These are phyloP conservation scores for Euschistus heros DNA, from an alignment of 1,140 invertebrate species.

Conservation along the genomic window DNA sequence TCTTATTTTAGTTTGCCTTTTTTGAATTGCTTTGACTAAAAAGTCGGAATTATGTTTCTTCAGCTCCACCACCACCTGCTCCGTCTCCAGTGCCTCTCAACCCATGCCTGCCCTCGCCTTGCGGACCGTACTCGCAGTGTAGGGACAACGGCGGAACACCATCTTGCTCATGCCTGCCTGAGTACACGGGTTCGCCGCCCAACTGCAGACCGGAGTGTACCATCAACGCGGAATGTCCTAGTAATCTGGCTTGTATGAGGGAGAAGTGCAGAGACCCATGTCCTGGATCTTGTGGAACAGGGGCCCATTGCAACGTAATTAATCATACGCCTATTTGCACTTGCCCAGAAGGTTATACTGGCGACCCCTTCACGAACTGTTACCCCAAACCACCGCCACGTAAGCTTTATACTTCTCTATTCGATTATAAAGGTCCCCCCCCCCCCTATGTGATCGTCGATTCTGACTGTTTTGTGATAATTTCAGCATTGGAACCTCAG, in stretches of 20 bases:
- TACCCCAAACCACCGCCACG: slow-evolving; percentile 30
- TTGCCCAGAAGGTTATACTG: slow-evolving; percentile 52
- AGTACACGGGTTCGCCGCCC: slow-evolving; percentile 52
- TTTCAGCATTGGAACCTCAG: neutral
- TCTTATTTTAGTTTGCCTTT: neutral
- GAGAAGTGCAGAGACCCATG: slow-evolving; percentile 68
- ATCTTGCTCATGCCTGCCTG: slow-evolving; percentile 45
- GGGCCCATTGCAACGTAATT: slow-evolving; percentile 53
- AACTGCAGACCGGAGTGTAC: slow-evolving; percentile 53
- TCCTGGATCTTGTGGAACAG: slow-evolving; percentile 54
- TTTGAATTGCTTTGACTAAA: too few relatives aligned
- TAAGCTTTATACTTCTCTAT: slow-evolving; percentile 15
- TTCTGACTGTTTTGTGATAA: neutral
- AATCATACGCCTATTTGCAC: slow-evolving; percentile 62
- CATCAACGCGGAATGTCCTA: slow-evolving; percentile 50
- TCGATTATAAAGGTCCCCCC: neutral
- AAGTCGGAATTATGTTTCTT: too few relatives aligned
- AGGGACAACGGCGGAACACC: slow-evolving; percentile 36
- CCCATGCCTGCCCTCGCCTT: slow-evolving; percentile 49
- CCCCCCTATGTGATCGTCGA: neutral
- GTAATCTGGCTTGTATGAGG: slow-evolving; percentile 54
- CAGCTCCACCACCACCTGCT: slow-evolving; percentile 27
- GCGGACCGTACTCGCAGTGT: slow-evolving; percentile 62
- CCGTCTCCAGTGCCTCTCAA: slow-evolving; percentile 42
- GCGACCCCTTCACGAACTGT: slow-evolving; percentile 60